phyloP scores from a whole-genome alignment of 1,140 invertebrate genomes.

The Elysia chlorotica region DNA sequence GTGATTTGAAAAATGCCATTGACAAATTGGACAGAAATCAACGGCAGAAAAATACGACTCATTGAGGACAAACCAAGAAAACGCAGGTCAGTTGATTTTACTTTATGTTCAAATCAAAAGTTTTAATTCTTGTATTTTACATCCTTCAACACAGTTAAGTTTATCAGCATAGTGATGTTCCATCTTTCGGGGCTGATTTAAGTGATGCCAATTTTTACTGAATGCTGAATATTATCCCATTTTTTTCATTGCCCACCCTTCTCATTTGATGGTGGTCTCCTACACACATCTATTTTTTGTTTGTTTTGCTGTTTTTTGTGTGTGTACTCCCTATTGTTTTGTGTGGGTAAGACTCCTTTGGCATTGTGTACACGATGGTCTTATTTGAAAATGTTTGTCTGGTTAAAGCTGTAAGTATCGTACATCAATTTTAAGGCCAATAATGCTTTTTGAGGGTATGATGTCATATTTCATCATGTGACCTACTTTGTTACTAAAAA shows the following conservation, averaged over 20 bases:
- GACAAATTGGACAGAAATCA: no score
- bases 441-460: no score
- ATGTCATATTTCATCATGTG: no score
- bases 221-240: not conserved
- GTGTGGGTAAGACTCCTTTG: not conserved
- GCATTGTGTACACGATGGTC: no score
- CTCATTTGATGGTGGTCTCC: not conserved
- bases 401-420: not conserved
- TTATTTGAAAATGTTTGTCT: not conserved
- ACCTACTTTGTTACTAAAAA: no score
- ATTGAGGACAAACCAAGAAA: no score
- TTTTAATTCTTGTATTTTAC: conserved; percentile 86
- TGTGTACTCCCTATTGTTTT: no score
- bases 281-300: not conserved
- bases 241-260: not conserved
- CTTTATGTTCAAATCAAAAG: no score
- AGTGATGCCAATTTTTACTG: conserved; percentile 12
- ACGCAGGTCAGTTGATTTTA: not conserved
- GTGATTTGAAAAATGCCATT: no score
- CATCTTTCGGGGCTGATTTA: conserved; percentile 21
- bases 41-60: no score
- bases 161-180: conserved; percentile 16
- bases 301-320: no score
- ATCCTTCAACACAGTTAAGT: conserved; percentile 78
- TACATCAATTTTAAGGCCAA: no score